Evolutionary conservation across 2,113 vertebrate genomes (phyloP).

Genomic region (Recurvirostra avosetta): DNA sequence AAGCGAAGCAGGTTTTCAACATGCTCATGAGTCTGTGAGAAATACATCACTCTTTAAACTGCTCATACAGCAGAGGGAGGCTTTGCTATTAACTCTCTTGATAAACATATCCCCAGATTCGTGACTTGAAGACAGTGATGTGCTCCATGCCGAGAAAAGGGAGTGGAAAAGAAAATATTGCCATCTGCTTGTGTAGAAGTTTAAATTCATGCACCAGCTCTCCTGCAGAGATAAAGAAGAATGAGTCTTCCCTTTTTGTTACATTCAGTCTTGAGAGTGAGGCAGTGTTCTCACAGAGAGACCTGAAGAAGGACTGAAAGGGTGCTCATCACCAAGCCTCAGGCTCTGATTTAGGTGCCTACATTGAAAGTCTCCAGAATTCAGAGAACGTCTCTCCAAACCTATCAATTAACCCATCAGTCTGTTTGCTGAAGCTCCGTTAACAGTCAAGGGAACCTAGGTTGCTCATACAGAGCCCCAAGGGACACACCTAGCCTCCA

Average conservation of each 20-base stretch:
- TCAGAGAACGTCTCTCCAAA: neutral
- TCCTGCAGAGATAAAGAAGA: neutral
- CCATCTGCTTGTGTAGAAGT: slow-evolving; percentile 17
- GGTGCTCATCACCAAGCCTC: neutral
- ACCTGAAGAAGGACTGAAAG: neutral
- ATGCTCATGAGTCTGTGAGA: neutral
- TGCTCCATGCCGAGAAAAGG: neutral
- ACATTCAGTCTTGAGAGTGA: neutral
- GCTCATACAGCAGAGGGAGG: neutral
- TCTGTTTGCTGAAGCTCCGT: neutral
- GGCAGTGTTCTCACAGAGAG: neutral
- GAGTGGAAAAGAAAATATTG: slow-evolving; percentile 12
- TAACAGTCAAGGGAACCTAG: neutral
- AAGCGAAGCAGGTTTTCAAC: neutral
- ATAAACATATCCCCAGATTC: neutral
- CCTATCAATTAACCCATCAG: neutral
- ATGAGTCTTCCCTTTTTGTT: neutral
- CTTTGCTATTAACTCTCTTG: slow-evolving; percentile 16
- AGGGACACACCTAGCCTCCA: neutral
- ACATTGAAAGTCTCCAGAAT: neutral
- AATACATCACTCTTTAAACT: neutral
- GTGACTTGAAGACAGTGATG: neutral
- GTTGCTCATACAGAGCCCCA: neutral
- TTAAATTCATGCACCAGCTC: slow-evolving; percentile 1
- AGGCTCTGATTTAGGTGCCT: neutral